Evolutionary conservation across 1,140 invertebrate species (phyloP), one percentile per base, ranked within the genome.

Genomic region (Macrosteles quadrilineatus): DNA sequence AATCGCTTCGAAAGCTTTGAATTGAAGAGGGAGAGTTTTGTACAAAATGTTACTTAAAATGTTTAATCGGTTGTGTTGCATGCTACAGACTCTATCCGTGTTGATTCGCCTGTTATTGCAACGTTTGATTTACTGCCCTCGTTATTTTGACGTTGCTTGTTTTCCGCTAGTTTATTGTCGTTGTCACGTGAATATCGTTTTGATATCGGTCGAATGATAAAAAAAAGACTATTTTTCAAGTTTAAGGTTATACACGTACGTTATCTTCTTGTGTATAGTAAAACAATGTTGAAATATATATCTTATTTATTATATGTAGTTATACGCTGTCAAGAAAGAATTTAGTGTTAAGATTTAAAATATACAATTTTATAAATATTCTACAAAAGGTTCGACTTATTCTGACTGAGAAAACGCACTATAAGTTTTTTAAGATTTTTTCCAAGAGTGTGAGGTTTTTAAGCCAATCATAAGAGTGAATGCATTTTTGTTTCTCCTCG

Each of bases 331-430:
- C 55, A 43, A 66, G 63, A 66, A 43, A 23, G 21, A 64, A 40
- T 23, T 64, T 64, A 64, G 62, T 64, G 30, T 36, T 43, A 66
- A 43, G 40, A 23, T 66, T 66, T 66, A 40, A 66, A 66, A 43
- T 66, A 66, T 66, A 27, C 23, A 66, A 45, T 66, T 66, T 66
- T 66, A 43, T 66, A 66, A 66, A 43, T 66, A 43, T 66, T 66
- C 23, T 66, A 66, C 40, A 66, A 64, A 40, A 17, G 63, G 62
- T 36, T 43, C 27, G 63, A 66, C 63, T 66, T 40, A 40, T 43
- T 43, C 32, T 64, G 36, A 40, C 30, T 64, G 36, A 64, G 11
- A 64, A 59, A 64, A 40, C 36, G 62, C 36, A 43, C 63, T 32
- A 19, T 43, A 27, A 66, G 63, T 43, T 43, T 43, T 32, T 66